Conservation (phyloP, 2,113 vertebrate species). For the Thymallus thymallus region DNA sequence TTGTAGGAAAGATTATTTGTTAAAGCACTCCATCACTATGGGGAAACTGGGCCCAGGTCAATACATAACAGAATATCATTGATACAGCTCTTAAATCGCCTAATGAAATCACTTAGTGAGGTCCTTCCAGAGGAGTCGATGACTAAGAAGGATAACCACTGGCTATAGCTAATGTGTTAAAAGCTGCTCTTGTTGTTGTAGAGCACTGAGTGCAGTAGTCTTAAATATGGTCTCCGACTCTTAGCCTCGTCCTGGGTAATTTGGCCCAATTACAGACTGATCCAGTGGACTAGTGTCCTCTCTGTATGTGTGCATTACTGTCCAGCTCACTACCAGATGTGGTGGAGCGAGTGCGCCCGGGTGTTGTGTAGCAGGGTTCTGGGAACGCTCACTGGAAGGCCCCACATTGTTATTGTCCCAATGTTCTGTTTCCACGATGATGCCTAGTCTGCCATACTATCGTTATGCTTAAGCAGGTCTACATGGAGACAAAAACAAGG, state of each 20-base stretch:
- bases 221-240: background rate
- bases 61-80: background rate
- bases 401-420: too few species aligned
- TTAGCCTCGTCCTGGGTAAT: background rate
- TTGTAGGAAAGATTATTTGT: too few species aligned
- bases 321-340: too few species aligned
- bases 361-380: too few species aligned
- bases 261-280: background rate
- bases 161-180: background rate
- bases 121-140: background rate
- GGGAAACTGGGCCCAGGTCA: background rate
- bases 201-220: background rate
- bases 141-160: background rate
- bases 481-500: conserved; percentile 5
- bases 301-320: too few species aligned
- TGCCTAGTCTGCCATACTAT: background rate
- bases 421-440: background rate
- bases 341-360: too few species aligned
- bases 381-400: background rate
- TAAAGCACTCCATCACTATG: too few species aligned
- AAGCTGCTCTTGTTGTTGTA: background rate
- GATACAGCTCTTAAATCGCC: background rate
- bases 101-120: background rate
- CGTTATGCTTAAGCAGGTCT: background rate
- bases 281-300: background rate